Percentiles rank a stretch among this genome's conserved stretches.
Conservation (phyloP, 2,888 invertebrate genomes). For the Cantharis rufa region DNA sequence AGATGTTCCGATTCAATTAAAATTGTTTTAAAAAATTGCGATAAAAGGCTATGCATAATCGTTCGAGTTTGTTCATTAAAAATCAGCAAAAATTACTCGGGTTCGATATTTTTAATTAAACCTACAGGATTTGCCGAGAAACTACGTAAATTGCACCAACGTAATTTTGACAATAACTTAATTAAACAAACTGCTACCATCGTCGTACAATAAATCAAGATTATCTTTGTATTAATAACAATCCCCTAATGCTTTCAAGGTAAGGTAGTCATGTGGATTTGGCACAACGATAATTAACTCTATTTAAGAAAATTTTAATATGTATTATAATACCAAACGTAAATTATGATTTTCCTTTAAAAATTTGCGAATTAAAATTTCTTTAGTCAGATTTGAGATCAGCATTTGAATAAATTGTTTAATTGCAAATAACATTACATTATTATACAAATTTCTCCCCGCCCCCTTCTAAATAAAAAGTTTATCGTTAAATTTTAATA, state of each 20-base stretch:
- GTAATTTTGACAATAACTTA: background rate
- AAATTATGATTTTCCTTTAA: background rate
- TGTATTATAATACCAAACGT: background rate
- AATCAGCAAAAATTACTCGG: background rate
- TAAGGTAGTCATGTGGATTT: conserved; percentile 2
- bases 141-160: background rate
- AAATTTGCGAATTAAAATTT: background rate
- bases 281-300: background rate
- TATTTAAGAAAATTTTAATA: background rate
- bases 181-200: conserved; percentile 2
- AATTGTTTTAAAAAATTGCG: background rate
- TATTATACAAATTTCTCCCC: background rate
- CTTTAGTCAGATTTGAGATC: too few species aligned
- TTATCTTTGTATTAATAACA: conserved; percentile 1
- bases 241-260: background rate
- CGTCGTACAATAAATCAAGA: conserved; percentile 1
- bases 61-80: background rate
- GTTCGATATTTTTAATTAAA: conserved; percentile 5
- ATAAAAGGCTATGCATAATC: background rate
- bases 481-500: background rate
- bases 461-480: background rate
- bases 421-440: background rate
- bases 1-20: too few species aligned
- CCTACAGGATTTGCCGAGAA: background rate
- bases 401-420: too few species aligned